Evolutionary conservation across 2,888 invertebrate genomes (phyloP).

Genomic region (Ophioninae sp.): DNA sequence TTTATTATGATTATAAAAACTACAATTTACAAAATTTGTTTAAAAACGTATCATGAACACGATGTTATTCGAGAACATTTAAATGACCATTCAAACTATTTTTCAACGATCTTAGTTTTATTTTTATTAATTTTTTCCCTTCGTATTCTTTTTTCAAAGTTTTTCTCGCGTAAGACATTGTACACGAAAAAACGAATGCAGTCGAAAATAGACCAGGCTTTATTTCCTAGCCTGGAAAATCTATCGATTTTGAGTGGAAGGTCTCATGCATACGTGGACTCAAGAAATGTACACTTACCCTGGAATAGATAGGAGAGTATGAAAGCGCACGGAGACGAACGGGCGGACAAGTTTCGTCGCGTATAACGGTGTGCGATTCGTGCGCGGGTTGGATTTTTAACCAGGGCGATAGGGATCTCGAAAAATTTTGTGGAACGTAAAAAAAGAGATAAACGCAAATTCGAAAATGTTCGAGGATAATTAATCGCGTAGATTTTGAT

Average conservation of each 20-base stretch:
- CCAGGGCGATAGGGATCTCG: slow-evolving; percentile 40
- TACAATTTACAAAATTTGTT: no score
- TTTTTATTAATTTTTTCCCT: no score
- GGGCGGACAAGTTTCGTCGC: slow-evolving; percentile 46
- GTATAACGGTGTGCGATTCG: slow-evolving; percentile 39
- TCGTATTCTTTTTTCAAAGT: neutral
- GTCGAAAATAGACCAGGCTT: neutral
- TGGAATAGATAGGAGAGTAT: slow-evolving; percentile 49
- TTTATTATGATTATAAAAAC: no score
- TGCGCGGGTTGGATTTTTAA: slow-evolving; percentile 42
- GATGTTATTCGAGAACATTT: no score
- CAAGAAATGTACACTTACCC: slow-evolving; percentile 37
- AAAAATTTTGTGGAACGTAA: neutral
- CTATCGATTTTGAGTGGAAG: slow-evolving; percentile 7
- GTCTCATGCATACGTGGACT: slow-evolving; percentile 22
- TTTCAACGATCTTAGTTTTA: no score
- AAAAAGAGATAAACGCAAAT: slow-evolving; percentile 12
- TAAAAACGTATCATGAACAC: no score
- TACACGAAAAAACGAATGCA: neutral
- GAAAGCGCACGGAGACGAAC: slow-evolving; percentile 41
- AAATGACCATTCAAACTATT: no score
- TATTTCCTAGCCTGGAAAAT: neutral
- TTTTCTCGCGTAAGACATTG: neutral
- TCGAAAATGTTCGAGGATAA: neutral
- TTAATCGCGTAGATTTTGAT: neutral